phyloP scores from a whole-genome alignment of 2,113 vertebrate species.

The Conger conger region DNA sequence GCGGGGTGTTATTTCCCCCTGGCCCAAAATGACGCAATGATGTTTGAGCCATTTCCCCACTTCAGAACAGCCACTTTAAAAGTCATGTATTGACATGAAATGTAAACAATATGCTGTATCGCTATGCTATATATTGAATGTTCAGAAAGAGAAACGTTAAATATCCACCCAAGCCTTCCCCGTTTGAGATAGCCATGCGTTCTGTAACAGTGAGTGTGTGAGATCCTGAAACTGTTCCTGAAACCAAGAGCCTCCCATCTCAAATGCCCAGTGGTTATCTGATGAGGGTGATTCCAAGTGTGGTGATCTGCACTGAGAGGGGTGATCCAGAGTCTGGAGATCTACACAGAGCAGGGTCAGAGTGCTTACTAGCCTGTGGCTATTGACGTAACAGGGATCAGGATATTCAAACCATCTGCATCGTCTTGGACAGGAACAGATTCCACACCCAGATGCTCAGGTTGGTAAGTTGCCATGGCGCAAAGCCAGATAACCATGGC shows the following conservation, averaged over 20 bases:
- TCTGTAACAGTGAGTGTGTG: too few species aligned
- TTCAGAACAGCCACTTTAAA: neutral
- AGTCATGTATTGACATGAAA: neutral
- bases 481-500: neutral
- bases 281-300: neutral
- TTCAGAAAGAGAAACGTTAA: too few species aligned
- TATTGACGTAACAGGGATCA: too few species aligned
- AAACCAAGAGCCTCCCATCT: too few species aligned
- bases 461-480: neutral
- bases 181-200: too few species aligned
- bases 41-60: neutral
- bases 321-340: neutral
- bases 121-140: neutral
- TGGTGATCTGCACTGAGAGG: too few species aligned
- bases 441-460: neutral
- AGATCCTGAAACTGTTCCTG: too few species aligned
- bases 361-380: neutral
- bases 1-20: neutral
- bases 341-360: neutral
- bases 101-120: neutral
- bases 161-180: too few species aligned
- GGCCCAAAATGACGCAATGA: neutral
- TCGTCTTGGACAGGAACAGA: neutral
- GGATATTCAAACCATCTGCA: neutral
- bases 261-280: neutral